phyloP scores from a whole-genome alignment of 2,113 vertebrate genomes.

The Periophthalmodon schlosseri region DNA sequence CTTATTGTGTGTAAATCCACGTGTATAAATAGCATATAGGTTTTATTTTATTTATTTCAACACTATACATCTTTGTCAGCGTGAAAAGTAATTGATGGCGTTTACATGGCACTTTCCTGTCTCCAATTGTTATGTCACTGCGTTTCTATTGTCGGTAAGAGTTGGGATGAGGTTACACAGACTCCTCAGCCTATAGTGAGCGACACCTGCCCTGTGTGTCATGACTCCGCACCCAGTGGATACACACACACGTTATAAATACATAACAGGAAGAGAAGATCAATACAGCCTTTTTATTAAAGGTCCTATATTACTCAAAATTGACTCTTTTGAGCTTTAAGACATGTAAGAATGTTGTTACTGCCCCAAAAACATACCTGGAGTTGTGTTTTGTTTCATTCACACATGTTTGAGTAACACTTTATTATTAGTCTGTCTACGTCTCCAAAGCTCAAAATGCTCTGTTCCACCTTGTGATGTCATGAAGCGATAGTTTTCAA shows the following conservation, averaged over 20 bases:
- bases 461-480: too few species aligned
- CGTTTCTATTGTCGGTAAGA: conserved; percentile 52
- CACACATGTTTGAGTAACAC: too few species aligned
- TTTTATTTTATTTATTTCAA: background rate
- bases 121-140: conserved; percentile 35
- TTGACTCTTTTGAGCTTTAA: too few species aligned
- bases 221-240: conserved; percentile 6
- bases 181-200: conserved; percentile 6
- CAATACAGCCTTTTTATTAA: too few species aligned
- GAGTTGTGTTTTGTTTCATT: too few species aligned
- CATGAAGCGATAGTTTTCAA: too few species aligned
- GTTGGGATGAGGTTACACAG: conserved; percentile 56
- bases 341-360: too few species aligned
- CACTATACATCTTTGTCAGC: background rate
- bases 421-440: too few species aligned
- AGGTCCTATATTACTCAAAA: too few species aligned
- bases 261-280: conserved; percentile 7
- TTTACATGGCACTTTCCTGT: conserved; percentile 9
- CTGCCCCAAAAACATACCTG: too few species aligned
- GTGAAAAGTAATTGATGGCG: conserved; percentile 12
- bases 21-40: background rate
- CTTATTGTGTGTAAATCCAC: background rate
- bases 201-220: conserved; percentile 25
- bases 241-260: conserved; percentile 3
- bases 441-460: too few species aligned